Evolutionary conservation across 2,797 vertebrate genomes (phyloP), one percentile per base, ranked within the genome.

Genomic region (Myioborus miniatus): DNA sequence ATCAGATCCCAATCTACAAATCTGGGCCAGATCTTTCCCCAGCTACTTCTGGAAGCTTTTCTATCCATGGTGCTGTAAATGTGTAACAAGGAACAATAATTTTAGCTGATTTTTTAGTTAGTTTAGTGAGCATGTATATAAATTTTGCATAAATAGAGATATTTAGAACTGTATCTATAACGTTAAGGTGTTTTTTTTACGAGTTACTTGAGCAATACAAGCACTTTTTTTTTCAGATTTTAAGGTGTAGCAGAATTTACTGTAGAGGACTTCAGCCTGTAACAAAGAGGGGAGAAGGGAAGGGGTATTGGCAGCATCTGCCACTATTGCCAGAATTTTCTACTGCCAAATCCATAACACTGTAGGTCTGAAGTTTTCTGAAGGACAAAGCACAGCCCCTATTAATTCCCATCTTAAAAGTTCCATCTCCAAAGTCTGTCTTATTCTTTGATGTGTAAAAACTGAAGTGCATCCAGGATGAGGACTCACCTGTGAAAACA

Each of bases 31-130:
- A 87, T 82, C 70, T 94, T 95, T 84, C 76, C 55, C 50, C 91
- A 47, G 43, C 47, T 52, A 56, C 58, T 94, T 95, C 49, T 34
- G 37, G 95, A 87, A 78, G 27, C 10, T 92, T 92, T 84, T 90
- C 78, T 43, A 12, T 27, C 37, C 27, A 58, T 70, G 15, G 15
- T 55, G 47, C 50, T 72, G 16, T 55, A 92, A 83, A 72, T 70
- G 68, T 89, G 58, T 39, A 91, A 74, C 32, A 68, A 29, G 16
- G 32, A 86, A 56, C 41, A 74, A 12, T 20, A 22, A 70, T 37
- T 85, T 36, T n/a, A 80, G 37, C 21, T 58, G 21, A 47, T 44
- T 32, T 83, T 81, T 69, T 1, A 69, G 20, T 19, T 55, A 22
- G 44, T 89, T 87, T 47, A 44, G 29, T 27, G 6, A 80, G 5